Evolutionary conservation across 2,888 invertebrate species (phyloP).

Genomic region (Agrotis clavis): DNA sequence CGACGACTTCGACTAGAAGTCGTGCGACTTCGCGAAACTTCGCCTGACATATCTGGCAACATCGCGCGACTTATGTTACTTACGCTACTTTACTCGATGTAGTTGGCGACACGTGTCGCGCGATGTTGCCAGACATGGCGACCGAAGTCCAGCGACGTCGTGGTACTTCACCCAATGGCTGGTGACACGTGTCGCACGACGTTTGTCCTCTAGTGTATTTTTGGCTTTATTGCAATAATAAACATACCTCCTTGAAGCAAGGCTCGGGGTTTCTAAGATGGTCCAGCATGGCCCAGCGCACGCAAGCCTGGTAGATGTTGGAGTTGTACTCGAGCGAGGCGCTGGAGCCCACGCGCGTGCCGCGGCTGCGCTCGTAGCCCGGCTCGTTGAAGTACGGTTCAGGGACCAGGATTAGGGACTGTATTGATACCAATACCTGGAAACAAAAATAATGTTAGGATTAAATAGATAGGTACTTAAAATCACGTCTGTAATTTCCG

Average conservation of each 20-base stretch:
- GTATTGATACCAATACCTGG: slow-evolving; percentile 97
- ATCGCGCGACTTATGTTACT: too few species aligned
- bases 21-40: too few species aligned
- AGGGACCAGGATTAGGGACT: slow-evolving; percentile 97
- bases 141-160: too few species aligned
- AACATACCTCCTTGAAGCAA: slow-evolving; percentile 96
- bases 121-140: too few species aligned
- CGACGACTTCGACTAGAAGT: too few species aligned
- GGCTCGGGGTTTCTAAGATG: slow-evolving; percentile 97
- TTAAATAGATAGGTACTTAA: not conserved
- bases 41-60: too few species aligned
- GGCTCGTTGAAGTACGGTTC: slow-evolving; percentile 99
- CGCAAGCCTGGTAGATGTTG: slow-evolving; percentile 98
- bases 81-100: too few species aligned
- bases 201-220: too few species aligned
- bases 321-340: slow-evolving; percentile 98
- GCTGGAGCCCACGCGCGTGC: slow-evolving; percentile 96
- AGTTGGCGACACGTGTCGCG: too few species aligned
- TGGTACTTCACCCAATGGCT: too few species aligned
- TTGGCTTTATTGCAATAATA: too few species aligned
- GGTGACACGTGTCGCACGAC: too few species aligned
- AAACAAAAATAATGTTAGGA: not conserved
- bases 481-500: not conserved
- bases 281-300: slow-evolving; percentile 99
- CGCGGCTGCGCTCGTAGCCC: slow-evolving; percentile 97